Base-by-base conservation (phyloP, 1,140 invertebrate species). In the Chironomus striatipennis region DNA sequence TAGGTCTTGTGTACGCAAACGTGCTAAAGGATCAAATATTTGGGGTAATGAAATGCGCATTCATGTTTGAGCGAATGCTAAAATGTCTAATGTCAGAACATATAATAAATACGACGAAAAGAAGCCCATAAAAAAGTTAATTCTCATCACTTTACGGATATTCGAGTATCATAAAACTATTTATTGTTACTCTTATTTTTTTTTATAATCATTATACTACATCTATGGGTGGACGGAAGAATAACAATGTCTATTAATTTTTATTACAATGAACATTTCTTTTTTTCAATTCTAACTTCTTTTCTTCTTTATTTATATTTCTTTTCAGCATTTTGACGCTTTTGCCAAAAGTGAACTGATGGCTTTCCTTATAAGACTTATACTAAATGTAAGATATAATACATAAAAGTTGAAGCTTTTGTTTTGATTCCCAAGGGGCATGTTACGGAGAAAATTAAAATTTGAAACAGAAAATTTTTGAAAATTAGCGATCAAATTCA, bases 1-100 rank as follows among this genome's bases (percentile, higher is more conserved):
- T 91, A 79, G 87, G 89, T 73, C 90, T 90, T 87, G 89, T 91
- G 18, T 91, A 91, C 80, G 90, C 89, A 21, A 91, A 91, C 81
- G 89, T 91, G 18, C 83, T 91, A 74, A 85, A 89, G 81, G 90
- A 91, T 85, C 90, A 91, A 81, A 88, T 91, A 75, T 91, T 91
- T 82, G 88, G 86, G 84, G 90, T 90, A 82, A 87, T 57, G 47
- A 57, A 57, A 57, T 57, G 47, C 12, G n/a, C 47, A 57, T 57
- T 57, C 47, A 57, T 57, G 47, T 10, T 57, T 47, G 43, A 47
- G 43, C 12, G n/a, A 57, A n/a, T 57, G 47, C 15, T 57, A n/a
- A 57, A 57, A 57, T 34, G 24, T 34, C 24, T 34, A 34, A 34
- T 34, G 24, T 34, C 24, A 34, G 24, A 5, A 34, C 24, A 34